These are phyloP conservation scores for Catamblyrhynchus diadema DNA, from an alignment of 2,797 vertebrate genomes.

Conservation along the genomic window DNA sequence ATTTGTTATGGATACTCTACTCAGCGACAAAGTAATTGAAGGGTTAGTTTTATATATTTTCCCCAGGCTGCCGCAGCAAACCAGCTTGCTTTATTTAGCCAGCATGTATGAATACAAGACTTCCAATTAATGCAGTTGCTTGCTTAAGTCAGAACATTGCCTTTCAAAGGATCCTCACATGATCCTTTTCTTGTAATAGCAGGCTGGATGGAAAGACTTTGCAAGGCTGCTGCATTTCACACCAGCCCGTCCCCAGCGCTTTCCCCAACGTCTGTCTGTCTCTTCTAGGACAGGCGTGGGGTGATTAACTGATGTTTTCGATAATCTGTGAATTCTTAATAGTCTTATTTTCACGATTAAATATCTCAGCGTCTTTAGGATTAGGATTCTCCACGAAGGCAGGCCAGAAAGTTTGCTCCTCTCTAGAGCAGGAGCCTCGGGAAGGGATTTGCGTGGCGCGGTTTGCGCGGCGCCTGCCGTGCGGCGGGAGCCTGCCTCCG, in stretches of 20 bases:
- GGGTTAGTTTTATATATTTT: constrained; percentile 47
- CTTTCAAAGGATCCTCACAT: constrained; percentile 63
- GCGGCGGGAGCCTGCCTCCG: not conserved
- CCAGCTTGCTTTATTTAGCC: constrained; percentile 69
- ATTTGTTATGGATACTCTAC: constrained; percentile 25
- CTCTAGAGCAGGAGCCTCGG: not conserved
- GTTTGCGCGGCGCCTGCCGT: not conserved
- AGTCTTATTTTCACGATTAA: constrained; percentile 32
- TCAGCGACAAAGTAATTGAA: constrained; percentile 34
- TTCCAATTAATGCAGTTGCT: constrained; percentile 63
- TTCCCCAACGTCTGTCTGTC: not conserved
- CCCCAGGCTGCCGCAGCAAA: constrained; percentile 56
- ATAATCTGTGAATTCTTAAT: constrained; percentile 58
- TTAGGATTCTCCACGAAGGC: not conserved
- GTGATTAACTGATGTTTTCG: constrained; percentile 60
- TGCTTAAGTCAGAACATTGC: constrained; percentile 44
- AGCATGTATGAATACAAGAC: constrained; percentile 68
- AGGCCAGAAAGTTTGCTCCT: not conserved
- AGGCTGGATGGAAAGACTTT: constrained; percentile 37
- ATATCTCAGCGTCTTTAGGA: not conserved
- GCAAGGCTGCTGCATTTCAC: constrained; percentile 53
- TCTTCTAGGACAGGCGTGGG: constrained; percentile 21
- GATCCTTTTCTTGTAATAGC: constrained; percentile 52
- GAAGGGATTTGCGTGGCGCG: not conserved
- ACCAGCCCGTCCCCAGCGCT: constrained; percentile 41